phyloP scores from a whole-genome alignment of 1,140 invertebrate genomes.

The Meloidogyne floridensis region DNA sequence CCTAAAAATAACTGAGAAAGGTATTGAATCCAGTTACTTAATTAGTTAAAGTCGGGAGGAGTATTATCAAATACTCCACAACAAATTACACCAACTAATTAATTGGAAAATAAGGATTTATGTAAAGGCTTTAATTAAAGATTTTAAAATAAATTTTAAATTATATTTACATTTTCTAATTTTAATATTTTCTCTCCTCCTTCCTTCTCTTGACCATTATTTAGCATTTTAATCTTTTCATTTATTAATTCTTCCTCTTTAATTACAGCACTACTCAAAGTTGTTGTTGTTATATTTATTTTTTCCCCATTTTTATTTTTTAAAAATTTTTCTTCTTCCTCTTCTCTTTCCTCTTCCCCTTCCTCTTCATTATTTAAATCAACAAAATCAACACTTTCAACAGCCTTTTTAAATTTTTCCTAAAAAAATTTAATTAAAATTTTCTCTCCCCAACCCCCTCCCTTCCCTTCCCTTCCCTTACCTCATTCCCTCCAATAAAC shows the following conservation, averaged over 20 bases:
- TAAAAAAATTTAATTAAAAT: slow-evolving; percentile 5
- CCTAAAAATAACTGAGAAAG: too few relatives aligned
- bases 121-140: too few relatives aligned
- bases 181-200: neutral
- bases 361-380: slow-evolving; percentile 13
- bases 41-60: too few relatives aligned
- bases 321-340: neutral
- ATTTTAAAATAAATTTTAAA: too few relatives aligned
- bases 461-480: neutral
- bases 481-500: slow-evolving; percentile 35
- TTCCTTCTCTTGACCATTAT: neutral
- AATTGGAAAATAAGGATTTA: too few relatives aligned
- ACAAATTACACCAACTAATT: too few relatives aligned
- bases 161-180: neutral
- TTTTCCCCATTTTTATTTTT: neutral
- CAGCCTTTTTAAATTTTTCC: slow-evolving; percentile 14
- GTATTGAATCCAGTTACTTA: too few relatives aligned
- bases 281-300: too few relatives aligned
- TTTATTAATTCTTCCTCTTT: neutral
- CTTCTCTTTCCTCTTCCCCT: neutral
- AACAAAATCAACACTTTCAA: slow-evolving; percentile 16
- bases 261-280: too few relatives aligned
- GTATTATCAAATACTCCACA: too few relatives aligned
- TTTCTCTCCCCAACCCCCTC: too few relatives aligned
- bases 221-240: neutral